Base-by-base conservation (phyloP, 1,140 invertebrate genomes). In the Aphidius ervi region DNA sequence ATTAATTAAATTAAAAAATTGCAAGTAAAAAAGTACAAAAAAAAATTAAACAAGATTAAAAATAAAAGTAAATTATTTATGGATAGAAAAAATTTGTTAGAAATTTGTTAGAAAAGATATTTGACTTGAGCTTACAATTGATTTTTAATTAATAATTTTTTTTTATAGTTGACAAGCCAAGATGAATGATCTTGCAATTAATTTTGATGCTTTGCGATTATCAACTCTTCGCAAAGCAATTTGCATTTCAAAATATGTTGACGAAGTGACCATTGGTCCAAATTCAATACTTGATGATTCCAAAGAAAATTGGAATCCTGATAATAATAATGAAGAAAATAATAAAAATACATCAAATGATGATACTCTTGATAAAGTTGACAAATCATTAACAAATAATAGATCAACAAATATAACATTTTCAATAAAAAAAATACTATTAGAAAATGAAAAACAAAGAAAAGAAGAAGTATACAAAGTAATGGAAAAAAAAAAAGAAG, bases 141-240 rank as follows among this genome's bases (percentile, higher is more conserved):
- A 16, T 16, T 16, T 16, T 16, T 16, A 16, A 16, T 16, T 16
- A 16, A 16, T 16, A 16, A 16, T 16, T 31, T 31, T 31, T 31
- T 31, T 31, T 31, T 3, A 31, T 31, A 31, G 23, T 3, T 31
- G 16, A 16, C 16, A 16, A 16, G 16, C 16, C 23, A 58, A 66
- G 9, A 74, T 74, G 64, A 67, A 67, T 1, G 67, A 70, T 5
- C 46, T 74, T 9, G 63, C 66, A 5, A 64, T 70, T 6, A 72
- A 76, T 20, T 81, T 80, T 62, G 65, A 69, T 42, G 71, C 70
- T 10, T 59, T 81, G 5, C 79, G 78, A 72, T 65, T 76, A 10
- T 80, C 79, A 5, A 74, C 74, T 6, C 67, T 82, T 5, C 58
- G 66, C 9, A 82, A 82, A 65, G 74, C 70, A 2, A 68, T 62